phyloP scores from a whole-genome alignment of 2,888 invertebrate species.

The Tenthredo notha region DNA sequence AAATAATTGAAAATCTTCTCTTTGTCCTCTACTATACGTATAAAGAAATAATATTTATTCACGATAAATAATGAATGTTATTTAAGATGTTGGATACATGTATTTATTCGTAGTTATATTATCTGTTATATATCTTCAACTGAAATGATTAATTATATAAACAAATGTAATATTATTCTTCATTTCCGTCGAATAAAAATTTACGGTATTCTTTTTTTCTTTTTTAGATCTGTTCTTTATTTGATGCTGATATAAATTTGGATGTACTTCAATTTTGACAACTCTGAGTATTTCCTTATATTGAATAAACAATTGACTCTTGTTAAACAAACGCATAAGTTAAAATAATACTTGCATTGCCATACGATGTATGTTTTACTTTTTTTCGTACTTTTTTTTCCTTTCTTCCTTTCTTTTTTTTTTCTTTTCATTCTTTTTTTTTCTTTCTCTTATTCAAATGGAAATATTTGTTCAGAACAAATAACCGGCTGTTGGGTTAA shows the following conservation, averaged over 20 bases:
- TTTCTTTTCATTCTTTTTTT: background rate
- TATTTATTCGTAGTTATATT: background rate
- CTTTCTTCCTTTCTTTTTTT: background rate
- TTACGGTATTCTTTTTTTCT: background rate
- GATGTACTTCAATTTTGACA: background rate
- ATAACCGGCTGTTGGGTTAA: background rate
- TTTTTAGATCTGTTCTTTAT: background rate
- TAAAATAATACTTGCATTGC: background rate
- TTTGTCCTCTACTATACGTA: background rate
- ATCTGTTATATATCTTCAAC: background rate
- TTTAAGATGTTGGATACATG: background rate
- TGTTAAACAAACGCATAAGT: background rate
- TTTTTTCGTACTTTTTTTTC: background rate
- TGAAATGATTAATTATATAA: constrained; percentile 3
- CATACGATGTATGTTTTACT: background rate
- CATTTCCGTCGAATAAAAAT: background rate
- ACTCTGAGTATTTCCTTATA: background rate
- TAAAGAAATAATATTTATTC: background rate
- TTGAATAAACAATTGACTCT: background rate
- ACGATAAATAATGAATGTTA: background rate
- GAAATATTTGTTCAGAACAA: constrained; percentile 3
- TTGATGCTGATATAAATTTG: background rate
- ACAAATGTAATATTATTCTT: background rate
- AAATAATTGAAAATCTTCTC: background rate
- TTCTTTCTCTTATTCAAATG: background rate